phyloP scores from a whole-genome alignment of 2,113 vertebrate species.

The Azemiops feae region DNA sequence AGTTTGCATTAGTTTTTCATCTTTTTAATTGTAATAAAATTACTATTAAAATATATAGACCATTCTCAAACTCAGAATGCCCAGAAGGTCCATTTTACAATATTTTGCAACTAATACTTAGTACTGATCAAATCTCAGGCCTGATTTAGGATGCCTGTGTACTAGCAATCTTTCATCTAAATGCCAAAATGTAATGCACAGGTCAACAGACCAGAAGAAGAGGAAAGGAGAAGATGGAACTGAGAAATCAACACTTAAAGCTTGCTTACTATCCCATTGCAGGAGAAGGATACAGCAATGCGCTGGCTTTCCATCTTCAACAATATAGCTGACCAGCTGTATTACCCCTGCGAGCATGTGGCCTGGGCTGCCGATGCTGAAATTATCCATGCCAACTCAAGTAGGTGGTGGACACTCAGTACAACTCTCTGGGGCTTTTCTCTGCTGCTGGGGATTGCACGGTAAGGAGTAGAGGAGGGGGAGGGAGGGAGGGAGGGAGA shows the following conservation, averaged over 20 bases:
- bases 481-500: background rate
- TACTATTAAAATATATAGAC: background rate
- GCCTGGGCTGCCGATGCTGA: conserved; percentile 89
- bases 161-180: background rate
- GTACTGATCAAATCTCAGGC: background rate
- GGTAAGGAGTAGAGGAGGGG: conserved; percentile 63
- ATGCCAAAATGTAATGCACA: background rate
- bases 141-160: background rate
- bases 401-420: conserved; percentile 85
- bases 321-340: conserved; percentile 90
- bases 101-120: background rate
- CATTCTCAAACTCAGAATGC: background rate
- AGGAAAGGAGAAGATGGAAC: background rate
- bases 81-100: background rate
- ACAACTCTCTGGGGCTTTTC: conserved; percentile 82
- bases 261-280: background rate
- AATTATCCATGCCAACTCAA: conserved; percentile 73
- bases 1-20: background rate
- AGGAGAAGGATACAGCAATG: conserved; percentile 82
- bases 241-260: background rate
- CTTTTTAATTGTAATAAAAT: background rate
- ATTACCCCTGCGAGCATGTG: conserved; percentile 93
- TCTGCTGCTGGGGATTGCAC: conserved; percentile 80
- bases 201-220: background rate
- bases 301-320: conserved; percentile 82